Base-by-base conservation (phyloP, 2,113 vertebrate species). In the Trinectes maculatus region DNA sequence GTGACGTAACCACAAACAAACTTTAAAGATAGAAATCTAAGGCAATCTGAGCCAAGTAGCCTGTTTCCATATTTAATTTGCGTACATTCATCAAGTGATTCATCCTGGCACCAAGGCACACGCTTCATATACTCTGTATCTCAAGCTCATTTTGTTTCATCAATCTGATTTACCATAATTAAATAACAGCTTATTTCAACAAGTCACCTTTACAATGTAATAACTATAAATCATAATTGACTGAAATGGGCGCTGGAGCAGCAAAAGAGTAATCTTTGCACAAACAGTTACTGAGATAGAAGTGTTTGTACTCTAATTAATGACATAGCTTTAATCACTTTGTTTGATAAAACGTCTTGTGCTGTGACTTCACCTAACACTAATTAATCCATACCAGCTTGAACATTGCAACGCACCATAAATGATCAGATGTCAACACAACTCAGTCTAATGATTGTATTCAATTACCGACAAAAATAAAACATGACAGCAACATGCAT, bases 31-130 rank as follows among this genome's bases (percentile, higher is more conserved):
- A 36, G 52, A 55, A 70, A 59, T 56, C 52, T 77, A 70, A 39
- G n/a, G 33, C 26, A 68, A 43, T 60, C 52, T 43, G 61, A 65
- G 67, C 36, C 43, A 64, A 55, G 52, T 60, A 36, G 25, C 29
- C 8, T 6, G 34, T 28, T 52, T 80, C 39, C 58, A 66, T 47
- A 69, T 72, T 58, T 29, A 31, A 77, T 72, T 53, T 44, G 25
- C 37, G 28, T n/a, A n/a, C 18, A 51, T 53, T 9, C 24, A 28
- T 60, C 33, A 49, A 67, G 68, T 55, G 64, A 70, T 68, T 59
- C 37, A 51, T 42, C 22, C 33, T 24, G 37, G 19, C 28, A 54
- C 21, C 18, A 29, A 34, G 39, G 26, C 58, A 57, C 21, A 60
- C 31, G 39, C 26, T 21, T 24, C 1, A 15, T 11, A 37, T 22